Evolutionary conservation across 2,888 invertebrate species (phyloP), one percentile per base, ranked within the genome.

Genomic region (Digitonthophagus gazella): DNA sequence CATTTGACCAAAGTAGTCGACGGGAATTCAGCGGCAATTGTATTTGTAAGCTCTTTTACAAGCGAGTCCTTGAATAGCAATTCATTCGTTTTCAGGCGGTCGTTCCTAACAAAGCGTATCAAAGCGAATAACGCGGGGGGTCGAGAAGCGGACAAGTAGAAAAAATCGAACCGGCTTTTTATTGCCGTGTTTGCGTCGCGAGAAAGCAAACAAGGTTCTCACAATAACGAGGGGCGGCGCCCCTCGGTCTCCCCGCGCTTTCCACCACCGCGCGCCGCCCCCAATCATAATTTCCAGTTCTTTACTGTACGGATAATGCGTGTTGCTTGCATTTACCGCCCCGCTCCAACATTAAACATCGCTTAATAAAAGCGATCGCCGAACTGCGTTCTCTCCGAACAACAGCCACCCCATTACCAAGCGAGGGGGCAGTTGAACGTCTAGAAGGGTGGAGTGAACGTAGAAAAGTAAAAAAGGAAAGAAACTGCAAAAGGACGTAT

Each of bases 251-350:
- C 28, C 28, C 11, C 55, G 15, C 22, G n/a, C 1, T 15, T 15
- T 15, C n/a, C 22, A 14, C 55, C 28, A 28, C 15, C 15, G 15
- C 15, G 11, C 74, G 75, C 72, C 75, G 73, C 76, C 76, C 77
- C 61, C 61, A 61, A 61, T 61, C 61, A 77, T 78, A 78, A 78
- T 76, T 78, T 77, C 72, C 76, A 74, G 77, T 77, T 77, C 74
- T 78, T 78, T 78, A 78, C 75, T 74, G 74, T 74, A 74, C 74
- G 75, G 78, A 77, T 78, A 78, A 77, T 75, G 76, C 76, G 75
- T 76, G 75, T 76, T 75, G 76, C 76, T 11, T 75, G 73, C 77
- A 75, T 78, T 78, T 76, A 75, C 76, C 72, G 61, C 19, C 61
- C 11, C 19, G 20, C 61, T 61, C 20, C 18, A 74, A 74, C 76